Base-by-base conservation (phyloP, 2,797 vertebrate genomes). In the Muscicapa striata region DNA sequence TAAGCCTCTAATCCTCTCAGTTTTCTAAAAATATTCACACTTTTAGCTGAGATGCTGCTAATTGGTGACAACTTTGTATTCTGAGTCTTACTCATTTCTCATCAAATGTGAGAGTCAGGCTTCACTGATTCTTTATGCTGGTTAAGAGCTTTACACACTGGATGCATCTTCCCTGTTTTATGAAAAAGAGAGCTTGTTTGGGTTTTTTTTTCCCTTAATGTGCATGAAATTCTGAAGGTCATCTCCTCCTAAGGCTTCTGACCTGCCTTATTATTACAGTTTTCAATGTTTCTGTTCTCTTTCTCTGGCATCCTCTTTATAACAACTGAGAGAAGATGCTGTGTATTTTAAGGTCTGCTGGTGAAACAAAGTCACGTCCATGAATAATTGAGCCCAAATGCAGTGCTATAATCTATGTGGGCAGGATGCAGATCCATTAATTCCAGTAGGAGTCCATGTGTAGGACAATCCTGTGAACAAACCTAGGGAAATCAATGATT, bases 21-120 rank as follows among this genome's bases (percentile, higher is more conserved):
- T 40, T 89, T 87, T 94, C 90, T 89, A 78, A 89, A 84, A 89
- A 84, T 95, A 87, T 61, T 70, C 90, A 69, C 32, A 57, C 19
- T 70, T 91, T 78, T 81, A 74, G 76, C 41, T 77, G 74, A 93
- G 66, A 75, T 91, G 62, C 61, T 84, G 67, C 78, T 95, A 95
- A 96, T 87, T 93, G 90, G 69, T 84, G 89, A 85, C 78, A 90
- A 84, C 89, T 96, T 93, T 94, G 94, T 93, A 86, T 84, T 93
- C 91, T 41, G 48, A 86, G 52, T 91, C 90, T 94, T 83, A 86
- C 86, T 84, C 75, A 66, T 89, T 92, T 74, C 79, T 85, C 58
- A 68, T 92, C 83, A 90, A 87, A 78, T 19, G 46, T 63, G 85
- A 90, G 63, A 94, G 85, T 93, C 79, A 87, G 38, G 59, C 89